phyloP scores from a whole-genome alignment of 2,113 vertebrate genomes.

The Nanger granti region DNA sequence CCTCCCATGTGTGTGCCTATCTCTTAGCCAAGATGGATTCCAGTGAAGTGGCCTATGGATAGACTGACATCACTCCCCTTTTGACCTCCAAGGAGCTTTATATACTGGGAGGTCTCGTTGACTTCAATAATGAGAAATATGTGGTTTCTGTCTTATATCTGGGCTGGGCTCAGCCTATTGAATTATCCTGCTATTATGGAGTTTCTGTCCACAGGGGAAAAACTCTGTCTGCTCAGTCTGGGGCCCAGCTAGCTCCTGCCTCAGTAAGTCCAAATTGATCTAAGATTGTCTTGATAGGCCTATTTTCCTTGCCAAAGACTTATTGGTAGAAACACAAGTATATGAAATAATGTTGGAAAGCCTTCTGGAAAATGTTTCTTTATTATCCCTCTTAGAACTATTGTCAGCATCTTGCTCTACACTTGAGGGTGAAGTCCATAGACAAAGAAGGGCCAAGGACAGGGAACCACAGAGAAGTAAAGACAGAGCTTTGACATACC shows the following conservation, averaged over 20 bases:
- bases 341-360: neutral
- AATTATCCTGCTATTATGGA: neutral
- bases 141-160: neutral
- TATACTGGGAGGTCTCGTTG: neutral
- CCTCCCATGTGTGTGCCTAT: neutral
- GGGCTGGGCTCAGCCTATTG: neutral
- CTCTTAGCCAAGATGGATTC: neutral
- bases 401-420: neutral
- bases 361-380: slow-evolving; percentile 1
- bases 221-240: neutral
- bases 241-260: neutral
- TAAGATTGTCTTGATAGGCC: neutral
- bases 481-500: neutral
- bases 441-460: neutral
- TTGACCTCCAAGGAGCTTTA: neutral
- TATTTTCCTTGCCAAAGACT: neutral
- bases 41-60: neutral
- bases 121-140: neutral
- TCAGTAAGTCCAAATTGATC: neutral
- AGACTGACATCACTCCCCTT: neutral
- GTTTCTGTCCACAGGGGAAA: neutral
- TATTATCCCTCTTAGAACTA: neutral
- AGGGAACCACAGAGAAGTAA: neutral
- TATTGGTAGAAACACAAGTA: neutral
- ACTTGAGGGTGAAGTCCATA: neutral